Evolutionary conservation across 1,140 invertebrate species (phyloP).

Genomic region (Notospermus geniculatus): DNA sequence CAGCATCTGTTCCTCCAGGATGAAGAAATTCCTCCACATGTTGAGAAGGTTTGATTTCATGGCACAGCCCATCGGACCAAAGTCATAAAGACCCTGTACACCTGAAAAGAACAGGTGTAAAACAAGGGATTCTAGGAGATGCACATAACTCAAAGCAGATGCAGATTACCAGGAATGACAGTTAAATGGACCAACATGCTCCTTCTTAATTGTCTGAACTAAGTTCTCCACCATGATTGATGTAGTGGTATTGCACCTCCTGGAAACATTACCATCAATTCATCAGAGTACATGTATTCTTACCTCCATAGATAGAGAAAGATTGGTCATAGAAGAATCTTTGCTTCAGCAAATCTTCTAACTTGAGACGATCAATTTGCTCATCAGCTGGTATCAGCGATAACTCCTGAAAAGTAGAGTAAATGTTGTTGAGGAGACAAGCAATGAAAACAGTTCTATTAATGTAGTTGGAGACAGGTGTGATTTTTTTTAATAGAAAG

Average conservation of each 20-base stretch:
- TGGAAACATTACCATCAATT: too few relatives aligned
- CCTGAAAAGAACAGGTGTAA: conserved; percentile 49
- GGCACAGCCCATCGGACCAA: conserved; percentile 98
- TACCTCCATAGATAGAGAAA: conserved; percentile 98
- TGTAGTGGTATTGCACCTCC: too few relatives aligned
- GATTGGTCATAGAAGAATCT: conserved; percentile 98
- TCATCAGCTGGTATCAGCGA: conserved; percentile 68
- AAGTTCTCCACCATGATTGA: too few relatives aligned
- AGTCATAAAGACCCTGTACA: conserved; percentile 86
- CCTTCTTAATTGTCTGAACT: too few relatives aligned
- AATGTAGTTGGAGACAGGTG: too few relatives aligned
- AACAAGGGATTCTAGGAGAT: too few relatives aligned
- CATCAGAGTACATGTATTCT: too few relatives aligned
- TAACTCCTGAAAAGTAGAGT: conserved; percentile 64
- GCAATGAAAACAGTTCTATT: too few relatives aligned
- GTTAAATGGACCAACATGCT: too few relatives aligned
- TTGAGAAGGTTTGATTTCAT: conserved; percentile 93
- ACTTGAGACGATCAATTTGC: conserved; percentile 84
- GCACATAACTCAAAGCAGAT: too few relatives aligned
- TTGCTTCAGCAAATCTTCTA: conserved; percentile 96
- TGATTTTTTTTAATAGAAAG: too few relatives aligned
- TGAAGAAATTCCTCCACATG: conserved; percentile 93
- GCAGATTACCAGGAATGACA: too few relatives aligned
- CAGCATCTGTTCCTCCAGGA: conserved; percentile 96
- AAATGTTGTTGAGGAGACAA: conserved; percentile 1